Conservation (phyloP, 2,888 invertebrate species). For the Rhimphoctona megacephalus region DNA sequence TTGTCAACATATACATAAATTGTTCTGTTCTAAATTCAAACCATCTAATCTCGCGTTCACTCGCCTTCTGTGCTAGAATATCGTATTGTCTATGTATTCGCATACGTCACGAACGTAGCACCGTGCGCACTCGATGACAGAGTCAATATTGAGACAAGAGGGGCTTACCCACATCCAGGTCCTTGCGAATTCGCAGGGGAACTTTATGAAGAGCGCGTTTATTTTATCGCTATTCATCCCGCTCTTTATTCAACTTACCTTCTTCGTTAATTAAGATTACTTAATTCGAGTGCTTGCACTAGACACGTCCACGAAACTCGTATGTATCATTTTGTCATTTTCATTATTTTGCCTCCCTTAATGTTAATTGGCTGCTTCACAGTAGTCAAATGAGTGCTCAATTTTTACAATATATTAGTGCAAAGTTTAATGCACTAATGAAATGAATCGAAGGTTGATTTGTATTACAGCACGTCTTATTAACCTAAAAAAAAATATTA, state of each 20-base stretch:
- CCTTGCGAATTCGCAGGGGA: conserved; percentile 54
- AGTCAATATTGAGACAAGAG: conserved; percentile 63
- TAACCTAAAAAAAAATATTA: no score
- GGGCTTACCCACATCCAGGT: conserved; percentile 24
- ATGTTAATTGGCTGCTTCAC: no score
- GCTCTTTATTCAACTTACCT: conserved; percentile 3
- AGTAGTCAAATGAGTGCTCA: no score
- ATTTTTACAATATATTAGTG: no score
- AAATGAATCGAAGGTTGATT: no score
- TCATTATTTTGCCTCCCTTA: neutral
- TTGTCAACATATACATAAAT: conserved; percentile 40
- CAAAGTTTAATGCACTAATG: no score
- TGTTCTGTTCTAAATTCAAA: conserved; percentile 61
- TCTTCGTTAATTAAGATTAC: conserved; percentile 50
- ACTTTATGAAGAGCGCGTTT: conserved; percentile 7
- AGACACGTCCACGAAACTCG: neutral
- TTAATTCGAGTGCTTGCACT: neutral
- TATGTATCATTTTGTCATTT: neutral
- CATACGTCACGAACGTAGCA: conserved; percentile 16
- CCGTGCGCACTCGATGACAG: conserved; percentile 58
- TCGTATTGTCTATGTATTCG: conserved; percentile 28
- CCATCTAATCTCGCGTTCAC: conserved; percentile 49
- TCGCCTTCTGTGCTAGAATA: conserved; percentile 34
- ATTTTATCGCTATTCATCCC: conserved; percentile 43
- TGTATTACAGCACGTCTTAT: no score